These are phyloP conservation scores for Hyphantria cunea DNA, from an alignment of 1,140 invertebrate species.

Conservation along the genomic window DNA sequence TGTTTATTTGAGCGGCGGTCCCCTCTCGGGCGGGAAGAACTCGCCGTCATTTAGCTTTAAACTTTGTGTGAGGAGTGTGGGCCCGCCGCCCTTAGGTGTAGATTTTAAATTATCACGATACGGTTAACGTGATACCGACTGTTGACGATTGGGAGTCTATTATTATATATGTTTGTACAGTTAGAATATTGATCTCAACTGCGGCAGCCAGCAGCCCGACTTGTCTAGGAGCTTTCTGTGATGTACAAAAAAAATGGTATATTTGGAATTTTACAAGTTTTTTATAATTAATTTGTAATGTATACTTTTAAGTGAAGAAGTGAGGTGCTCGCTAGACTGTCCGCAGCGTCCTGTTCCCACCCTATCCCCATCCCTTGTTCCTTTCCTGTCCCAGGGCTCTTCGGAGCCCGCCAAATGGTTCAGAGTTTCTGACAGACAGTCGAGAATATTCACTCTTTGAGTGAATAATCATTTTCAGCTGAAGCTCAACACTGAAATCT, in stretches of 20 bases:
- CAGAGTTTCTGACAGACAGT: conserved; percentile 47
- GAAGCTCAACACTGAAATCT: background rate
- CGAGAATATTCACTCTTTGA: conserved; percentile 41
- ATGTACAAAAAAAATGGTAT: conserved; percentile 78
- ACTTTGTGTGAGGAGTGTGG: conserved; percentile 32
- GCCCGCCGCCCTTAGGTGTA: conserved; percentile 66
- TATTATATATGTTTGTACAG: conserved; percentile 75
- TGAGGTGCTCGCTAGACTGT: conserved; percentile 42
- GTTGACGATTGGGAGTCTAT: conserved; percentile 66
- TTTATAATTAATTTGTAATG: conserved; percentile 80
- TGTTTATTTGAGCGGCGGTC: conserved; percentile 62
- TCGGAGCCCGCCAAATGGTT: conserved; percentile 69
- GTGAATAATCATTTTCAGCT: conserved; percentile 32
- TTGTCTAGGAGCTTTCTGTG: conserved; percentile 69
- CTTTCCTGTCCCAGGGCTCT: conserved; percentile 69
- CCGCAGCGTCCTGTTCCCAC: conserved; percentile 57
- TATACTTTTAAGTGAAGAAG: conserved; percentile 77
- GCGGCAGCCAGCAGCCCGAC: conserved; percentile 55
- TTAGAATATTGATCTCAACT: conserved; percentile 77
- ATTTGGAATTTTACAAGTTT: conserved; percentile 80
- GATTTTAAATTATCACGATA: conserved; percentile 71
- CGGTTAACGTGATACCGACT: conserved; percentile 57
- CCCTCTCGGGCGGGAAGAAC: conserved; percentile 47
- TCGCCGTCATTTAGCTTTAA: conserved; percentile 65
- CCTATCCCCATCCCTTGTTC: conserved; percentile 59